Conservation (phyloP, 1,140 invertebrate genomes). For the Thaumetopoea pityocampa region DNA sequence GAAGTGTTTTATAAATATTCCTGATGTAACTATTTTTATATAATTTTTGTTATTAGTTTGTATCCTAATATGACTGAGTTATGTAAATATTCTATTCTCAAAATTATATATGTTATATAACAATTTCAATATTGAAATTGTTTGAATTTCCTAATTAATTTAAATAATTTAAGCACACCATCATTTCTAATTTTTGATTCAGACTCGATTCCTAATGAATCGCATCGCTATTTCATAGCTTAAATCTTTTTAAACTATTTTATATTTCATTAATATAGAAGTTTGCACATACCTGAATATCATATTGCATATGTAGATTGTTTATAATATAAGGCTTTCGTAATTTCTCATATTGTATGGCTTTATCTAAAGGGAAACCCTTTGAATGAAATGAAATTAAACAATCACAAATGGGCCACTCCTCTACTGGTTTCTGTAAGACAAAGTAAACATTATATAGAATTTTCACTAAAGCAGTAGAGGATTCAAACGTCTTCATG, state of each 20-base stretch:
- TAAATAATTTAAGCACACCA: too few species aligned
- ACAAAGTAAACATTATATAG: constrained; percentile 12
- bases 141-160: too few species aligned
- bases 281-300: constrained; percentile 86
- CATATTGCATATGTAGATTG: constrained; percentile 98
- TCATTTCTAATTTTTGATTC: too few species aligned
- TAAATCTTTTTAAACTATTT: neutral
- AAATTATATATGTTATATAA: too few species aligned
- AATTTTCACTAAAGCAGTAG: neutral
- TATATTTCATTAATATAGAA: constrained; percentile 3
- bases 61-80: too few species aligned
- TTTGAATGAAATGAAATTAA: constrained; percentile 99
- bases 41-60: too few species aligned
- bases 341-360: constrained; percentile 96
- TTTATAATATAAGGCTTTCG: constrained; percentile 98
- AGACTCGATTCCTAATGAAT: too few species aligned
- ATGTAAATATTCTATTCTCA: too few species aligned
- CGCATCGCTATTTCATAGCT: too few species aligned
- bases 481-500: neutral
- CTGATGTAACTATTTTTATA: too few species aligned
- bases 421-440: constrained; percentile 92
- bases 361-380: constrained; percentile 98
- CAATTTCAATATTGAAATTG: too few species aligned
- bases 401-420: constrained; percentile 98
- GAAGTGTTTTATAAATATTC: too few species aligned